These are phyloP conservation scores for Calidris pygmaea DNA, from an alignment of 2,113 vertebrate species.

Conservation along the genomic window DNA sequence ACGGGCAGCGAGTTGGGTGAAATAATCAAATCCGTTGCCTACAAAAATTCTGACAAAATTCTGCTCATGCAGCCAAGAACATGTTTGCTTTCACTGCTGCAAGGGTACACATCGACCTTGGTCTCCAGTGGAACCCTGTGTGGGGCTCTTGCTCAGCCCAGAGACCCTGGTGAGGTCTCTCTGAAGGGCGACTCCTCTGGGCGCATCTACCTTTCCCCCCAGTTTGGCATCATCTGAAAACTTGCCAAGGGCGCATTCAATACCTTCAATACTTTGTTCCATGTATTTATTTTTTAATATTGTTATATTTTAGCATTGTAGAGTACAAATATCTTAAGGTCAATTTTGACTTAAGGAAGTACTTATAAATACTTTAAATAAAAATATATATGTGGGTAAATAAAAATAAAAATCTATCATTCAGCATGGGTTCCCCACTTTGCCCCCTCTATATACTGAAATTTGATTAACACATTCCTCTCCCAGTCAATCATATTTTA, in stretches of 20 bases:
- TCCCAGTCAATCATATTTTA: background rate
- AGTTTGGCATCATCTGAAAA: background rate
- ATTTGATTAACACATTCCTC: background rate
- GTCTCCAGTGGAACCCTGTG: background rate
- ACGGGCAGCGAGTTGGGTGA: background rate
- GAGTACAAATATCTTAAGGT: background rate
- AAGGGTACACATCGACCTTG: background rate
- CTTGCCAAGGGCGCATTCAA: background rate
- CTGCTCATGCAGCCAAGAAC: background rate
- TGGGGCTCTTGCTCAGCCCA: background rate
- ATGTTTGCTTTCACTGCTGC: background rate
- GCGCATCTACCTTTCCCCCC: rapidly evolving
- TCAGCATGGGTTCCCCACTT: background rate
- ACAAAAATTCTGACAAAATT: background rate
- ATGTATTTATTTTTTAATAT: background rate
- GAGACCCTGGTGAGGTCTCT: background rate
- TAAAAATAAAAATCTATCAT: background rate
- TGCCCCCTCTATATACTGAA: background rate
- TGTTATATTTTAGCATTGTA: background rate
- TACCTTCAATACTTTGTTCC: background rate
- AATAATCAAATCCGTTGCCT: background rate
- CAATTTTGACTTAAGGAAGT: background rate
- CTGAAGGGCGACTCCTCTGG: background rate
- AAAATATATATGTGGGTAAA: background rate
- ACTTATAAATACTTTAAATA: background rate